Conservation (phyloP, 2,888 invertebrate species). For the Ochropacha duplaris region DNA sequence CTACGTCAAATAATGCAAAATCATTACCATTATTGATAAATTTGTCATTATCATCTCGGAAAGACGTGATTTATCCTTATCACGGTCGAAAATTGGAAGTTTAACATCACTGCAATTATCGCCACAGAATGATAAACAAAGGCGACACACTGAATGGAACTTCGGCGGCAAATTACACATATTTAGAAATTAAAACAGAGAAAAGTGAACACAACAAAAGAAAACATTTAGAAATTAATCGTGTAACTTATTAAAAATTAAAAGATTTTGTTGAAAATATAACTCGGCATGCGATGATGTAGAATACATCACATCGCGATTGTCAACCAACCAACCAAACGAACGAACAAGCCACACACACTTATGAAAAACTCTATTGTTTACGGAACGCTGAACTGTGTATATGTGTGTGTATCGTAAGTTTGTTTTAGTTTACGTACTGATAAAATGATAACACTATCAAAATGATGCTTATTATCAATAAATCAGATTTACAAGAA, state of each 20-base stretch:
- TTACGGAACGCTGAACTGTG: constrained; percentile 69
- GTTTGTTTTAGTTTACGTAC: constrained; percentile 69
- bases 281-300: constrained; percentile 82
- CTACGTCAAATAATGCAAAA: constrained; percentile 50
- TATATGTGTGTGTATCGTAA: constrained; percentile 54
- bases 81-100: constrained; percentile 90
- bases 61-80: constrained; percentile 86
- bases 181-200: constrained; percentile 85
- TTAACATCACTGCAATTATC: constrained; percentile 88
- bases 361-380: constrained; percentile 70
- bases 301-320: constrained; percentile 83
- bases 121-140: constrained; percentile 93
- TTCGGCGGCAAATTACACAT: constrained; percentile 96
- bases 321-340: constrained; percentile 82
- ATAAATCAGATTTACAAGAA: constrained; percentile 11
- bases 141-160: constrained; percentile 96
- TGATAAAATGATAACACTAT: constrained; percentile 79
- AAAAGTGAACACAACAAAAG: constrained; percentile 77
- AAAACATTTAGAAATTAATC: constrained; percentile 82
- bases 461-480: constrained; percentile 49
- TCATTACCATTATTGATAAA: constrained; percentile 89
- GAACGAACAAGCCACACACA: constrained; percentile 80
- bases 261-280: constrained; percentile 79
- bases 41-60: constrained; percentile 90
- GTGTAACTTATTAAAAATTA: constrained; percentile 77